Conservation (phyloP, 2,113 vertebrate species). For the Colinus virginianus region DNA sequence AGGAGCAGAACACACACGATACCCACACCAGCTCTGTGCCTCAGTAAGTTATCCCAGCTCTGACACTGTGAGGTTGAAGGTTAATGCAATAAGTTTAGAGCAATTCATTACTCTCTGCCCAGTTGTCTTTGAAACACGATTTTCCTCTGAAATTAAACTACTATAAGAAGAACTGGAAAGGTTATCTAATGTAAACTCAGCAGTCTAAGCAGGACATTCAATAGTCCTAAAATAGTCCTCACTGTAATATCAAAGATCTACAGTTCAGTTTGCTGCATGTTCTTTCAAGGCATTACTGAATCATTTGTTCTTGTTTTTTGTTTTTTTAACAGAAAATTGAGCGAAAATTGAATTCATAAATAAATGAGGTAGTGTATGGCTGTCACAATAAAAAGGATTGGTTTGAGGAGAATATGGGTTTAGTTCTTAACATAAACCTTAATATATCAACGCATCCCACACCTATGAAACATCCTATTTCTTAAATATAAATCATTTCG, state of each 20-base stretch:
- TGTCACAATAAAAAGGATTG: background rate
- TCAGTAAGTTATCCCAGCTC: background rate
- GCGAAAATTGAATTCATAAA: background rate
- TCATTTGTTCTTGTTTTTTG: background rate
- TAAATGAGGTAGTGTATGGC: background rate
- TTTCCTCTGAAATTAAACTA: background rate
- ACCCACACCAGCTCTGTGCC: background rate
- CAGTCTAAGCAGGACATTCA: background rate
- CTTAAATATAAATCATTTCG: background rate
- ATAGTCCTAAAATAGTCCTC: background rate
- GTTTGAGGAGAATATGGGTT: background rate
- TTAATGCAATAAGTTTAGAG: background rate
- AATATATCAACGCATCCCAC: background rate
- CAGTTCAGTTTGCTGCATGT: background rate
- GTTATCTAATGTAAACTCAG: background rate
- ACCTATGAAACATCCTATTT: background rate
- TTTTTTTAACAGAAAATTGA: background rate
- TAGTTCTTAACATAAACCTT: background rate
- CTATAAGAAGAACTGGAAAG: background rate
- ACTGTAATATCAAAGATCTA: background rate
- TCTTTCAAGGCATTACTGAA: background rate
- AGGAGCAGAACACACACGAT: background rate
- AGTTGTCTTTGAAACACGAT: background rate
- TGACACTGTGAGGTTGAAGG: background rate
- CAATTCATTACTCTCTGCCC: background rate